Conservation (phyloP, 2,797 vertebrate species). For the Coccyzus lansbergi region DNA sequence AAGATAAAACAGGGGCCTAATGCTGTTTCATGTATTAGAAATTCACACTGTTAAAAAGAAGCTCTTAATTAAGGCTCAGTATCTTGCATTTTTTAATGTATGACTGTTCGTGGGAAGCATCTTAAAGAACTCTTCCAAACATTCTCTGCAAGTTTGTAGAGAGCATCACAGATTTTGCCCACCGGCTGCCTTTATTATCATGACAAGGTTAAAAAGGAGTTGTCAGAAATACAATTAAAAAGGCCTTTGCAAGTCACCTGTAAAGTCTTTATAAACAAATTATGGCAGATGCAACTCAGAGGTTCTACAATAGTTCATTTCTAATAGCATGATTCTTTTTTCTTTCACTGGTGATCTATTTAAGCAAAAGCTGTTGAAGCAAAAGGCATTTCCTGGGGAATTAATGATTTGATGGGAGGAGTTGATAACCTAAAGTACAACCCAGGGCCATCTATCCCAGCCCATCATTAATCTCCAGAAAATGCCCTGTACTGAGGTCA, state of each 20-base stretch:
- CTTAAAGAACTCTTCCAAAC: not conserved
- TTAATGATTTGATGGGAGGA: slow-evolving; percentile 69
- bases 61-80: slow-evolving; percentile 28
- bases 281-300: not conserved
- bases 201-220: not conserved
- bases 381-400: slow-evolving; percentile 50
- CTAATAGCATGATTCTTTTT: slow-evolving; percentile 5
- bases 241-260: slow-evolving; percentile 16
- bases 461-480: slow-evolving; percentile 57
- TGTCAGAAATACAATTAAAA: not conserved
- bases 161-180: not conserved
- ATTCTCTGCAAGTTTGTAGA: not conserved
- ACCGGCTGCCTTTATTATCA: not conserved
- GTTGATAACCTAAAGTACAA: slow-evolving; percentile 58
- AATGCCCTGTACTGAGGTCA: slow-evolving; percentile 38
- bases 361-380: slow-evolving; percentile 48
- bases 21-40: slow-evolving; percentile 12
- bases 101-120: not conserved
- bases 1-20: not conserved
- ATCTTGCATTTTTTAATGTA: not conserved
- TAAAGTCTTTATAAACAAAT: slow-evolving; percentile 2
- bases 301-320: slow-evolving; percentile 36
- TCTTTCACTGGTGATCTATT: slow-evolving; percentile 50
- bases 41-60: not conserved
- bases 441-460: slow-evolving; percentile 49